A percentile compares a stretch with the other conserved stretches of the same genome.
Conservation (phyloP, 2,888 invertebrate species). For the Himalopsyche japonica region DNA sequence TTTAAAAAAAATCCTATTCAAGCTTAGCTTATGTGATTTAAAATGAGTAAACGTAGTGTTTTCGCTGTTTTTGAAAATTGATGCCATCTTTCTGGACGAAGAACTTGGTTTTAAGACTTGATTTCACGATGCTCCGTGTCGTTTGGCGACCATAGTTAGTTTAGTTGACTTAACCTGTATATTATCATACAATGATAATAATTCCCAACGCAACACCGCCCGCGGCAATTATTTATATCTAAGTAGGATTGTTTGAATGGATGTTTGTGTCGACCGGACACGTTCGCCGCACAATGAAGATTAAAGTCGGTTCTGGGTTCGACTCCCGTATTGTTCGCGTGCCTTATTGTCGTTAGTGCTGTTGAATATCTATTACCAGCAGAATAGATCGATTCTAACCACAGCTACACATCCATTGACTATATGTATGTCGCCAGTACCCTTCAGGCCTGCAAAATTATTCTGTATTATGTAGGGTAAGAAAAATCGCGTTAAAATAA, state of each 20-base stretch:
- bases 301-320: slow-evolving; percentile 6
- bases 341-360: not conserved
- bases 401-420: not conserved
- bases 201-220: not conserved
- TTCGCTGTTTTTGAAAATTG: no score
- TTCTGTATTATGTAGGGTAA: no score
- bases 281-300: slow-evolving; percentile 6
- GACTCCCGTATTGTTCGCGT: not conserved
- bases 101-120: no score
- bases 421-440: not conserved
- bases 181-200: not conserved
- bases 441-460: no score
- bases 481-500: no score
- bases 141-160: no score
- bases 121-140: no score
- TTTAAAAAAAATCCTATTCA: no score
- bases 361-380: not conserved
- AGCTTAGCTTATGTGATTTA: no score
- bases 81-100: no score
- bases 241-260: not conserved
- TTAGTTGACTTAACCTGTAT: no score
- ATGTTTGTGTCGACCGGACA: not conserved
- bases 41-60: no score
- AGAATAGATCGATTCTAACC: not conserved
- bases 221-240: not conserved